phyloP scores from a whole-genome alignment of 2,113 vertebrate genomes.

The Saccopteryx leptura region DNA sequence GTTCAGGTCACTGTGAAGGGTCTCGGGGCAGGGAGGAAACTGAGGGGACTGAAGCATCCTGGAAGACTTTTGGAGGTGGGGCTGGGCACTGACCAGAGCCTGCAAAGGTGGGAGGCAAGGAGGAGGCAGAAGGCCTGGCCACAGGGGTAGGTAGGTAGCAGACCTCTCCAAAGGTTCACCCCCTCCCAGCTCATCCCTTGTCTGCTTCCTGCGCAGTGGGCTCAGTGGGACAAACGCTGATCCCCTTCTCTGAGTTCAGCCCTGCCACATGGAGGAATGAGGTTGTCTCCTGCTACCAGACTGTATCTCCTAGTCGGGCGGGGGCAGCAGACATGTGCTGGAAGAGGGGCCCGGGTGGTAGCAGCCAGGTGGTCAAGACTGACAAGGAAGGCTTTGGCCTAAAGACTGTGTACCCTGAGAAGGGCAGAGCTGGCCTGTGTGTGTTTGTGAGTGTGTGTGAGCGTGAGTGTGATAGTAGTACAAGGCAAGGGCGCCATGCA shows the following conservation, averaged over 20 bases:
- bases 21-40: background rate
- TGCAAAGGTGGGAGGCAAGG: background rate
- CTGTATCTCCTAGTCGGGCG: background rate
- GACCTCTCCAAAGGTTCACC: background rate
- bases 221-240: background rate
- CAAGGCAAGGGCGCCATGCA: background rate
- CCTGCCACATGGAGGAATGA: background rate
- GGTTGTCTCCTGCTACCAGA: background rate
- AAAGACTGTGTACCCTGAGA: background rate
- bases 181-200: background rate
- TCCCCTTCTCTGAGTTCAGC: background rate
- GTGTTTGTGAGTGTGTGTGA: no score
- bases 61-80: background rate
- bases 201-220: background rate
- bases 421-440: background rate
- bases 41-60: background rate
- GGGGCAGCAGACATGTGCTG: background rate
- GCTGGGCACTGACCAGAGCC: background rate
- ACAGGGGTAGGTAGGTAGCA: background rate
- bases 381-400: background rate
- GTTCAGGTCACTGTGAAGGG: background rate
- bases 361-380: background rate
- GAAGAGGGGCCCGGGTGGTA: background rate
- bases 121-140: background rate
- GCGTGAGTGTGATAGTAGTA: background rate